Conservation (phyloP, 2,888 invertebrate genomes). For the Phoronis australis region DNA sequence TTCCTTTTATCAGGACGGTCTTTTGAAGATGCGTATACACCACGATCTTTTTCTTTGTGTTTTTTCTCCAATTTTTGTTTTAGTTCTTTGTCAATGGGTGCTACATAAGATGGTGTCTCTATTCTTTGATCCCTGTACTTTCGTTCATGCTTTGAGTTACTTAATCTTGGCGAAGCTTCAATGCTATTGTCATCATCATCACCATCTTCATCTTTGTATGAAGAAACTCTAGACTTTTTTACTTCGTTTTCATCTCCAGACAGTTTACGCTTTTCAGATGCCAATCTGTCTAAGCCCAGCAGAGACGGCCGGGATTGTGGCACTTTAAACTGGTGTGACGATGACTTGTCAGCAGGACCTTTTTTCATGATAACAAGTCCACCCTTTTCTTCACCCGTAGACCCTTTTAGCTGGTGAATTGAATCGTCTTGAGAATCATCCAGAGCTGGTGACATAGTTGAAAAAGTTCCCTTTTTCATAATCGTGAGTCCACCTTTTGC, state of each 20-base stretch:
- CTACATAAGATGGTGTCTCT: constrained; percentile 92
- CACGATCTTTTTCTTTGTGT: constrained; percentile 61
- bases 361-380: constrained; percentile 52
- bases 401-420: constrained; percentile 48
- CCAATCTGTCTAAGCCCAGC: constrained; percentile 53
- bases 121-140: constrained; percentile 60
- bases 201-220: constrained; percentile 32
- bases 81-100: constrained; percentile 79
- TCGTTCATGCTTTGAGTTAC: not conserved
- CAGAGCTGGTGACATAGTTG: no score
- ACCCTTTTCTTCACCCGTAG: constrained; percentile 36
- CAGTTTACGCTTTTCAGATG: constrained; percentile 45
- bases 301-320: constrained; percentile 35
- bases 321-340: constrained; percentile 27
- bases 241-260: constrained; percentile 17
- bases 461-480: constrained; percentile 48
- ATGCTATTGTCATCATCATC: constrained; percentile 13
- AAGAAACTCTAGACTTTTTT: constrained; percentile 37
- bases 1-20: constrained; percentile 49
- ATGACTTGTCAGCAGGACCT: constrained; percentile 17
- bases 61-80: constrained; percentile 68
- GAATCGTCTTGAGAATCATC: constrained; percentile 29
- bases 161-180: not conserved
- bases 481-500: constrained; percentile 47
- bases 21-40: constrained; percentile 68